Percentiles rank a stretch among this genome's conserved stretches.
These are phyloP conservation scores for Halesus radiatus DNA, from an alignment of 1,140 invertebrate genomes.

Conservation along the genomic window DNA sequence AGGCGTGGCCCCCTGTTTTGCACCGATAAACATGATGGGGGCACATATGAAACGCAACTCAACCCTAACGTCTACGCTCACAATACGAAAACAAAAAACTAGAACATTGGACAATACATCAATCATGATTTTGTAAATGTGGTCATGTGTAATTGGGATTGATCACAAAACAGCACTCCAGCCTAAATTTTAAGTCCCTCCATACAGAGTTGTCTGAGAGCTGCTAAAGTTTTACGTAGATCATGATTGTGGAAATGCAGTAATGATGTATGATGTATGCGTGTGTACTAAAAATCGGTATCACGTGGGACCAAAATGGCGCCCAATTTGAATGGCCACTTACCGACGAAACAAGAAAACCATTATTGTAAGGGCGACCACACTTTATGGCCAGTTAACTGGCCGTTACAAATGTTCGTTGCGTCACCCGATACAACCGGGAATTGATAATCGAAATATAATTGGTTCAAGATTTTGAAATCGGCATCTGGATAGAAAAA, in stretches of 20 bases:
- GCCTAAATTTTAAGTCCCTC: too few species aligned
- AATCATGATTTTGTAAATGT: background rate
- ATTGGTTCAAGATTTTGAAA: background rate
- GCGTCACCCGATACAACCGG: background rate
- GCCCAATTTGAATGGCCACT: slow-evolving; percentile 33
- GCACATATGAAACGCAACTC: background rate
- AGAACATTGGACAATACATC: background rate
- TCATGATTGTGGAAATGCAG: slow-evolving; percentile 3
- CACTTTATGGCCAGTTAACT: background rate
- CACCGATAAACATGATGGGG: slow-evolving; percentile 9
- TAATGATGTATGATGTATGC: background rate
- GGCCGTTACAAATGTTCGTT: background rate
- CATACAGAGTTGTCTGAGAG: too few species aligned
- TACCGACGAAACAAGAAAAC: slow-evolving; percentile 24
- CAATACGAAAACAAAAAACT: background rate
- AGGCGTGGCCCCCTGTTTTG: slow-evolving; percentile 8
- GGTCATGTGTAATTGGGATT: background rate
- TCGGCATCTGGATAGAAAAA: background rate
- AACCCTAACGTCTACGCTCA: background rate
- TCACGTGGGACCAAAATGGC: slow-evolving; percentile 34
- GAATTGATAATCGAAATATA: too few species aligned
- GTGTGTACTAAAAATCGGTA: background rate
- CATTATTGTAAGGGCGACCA: slow-evolving; percentile 1
- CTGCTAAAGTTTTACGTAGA: background rate
- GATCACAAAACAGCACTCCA: too few species aligned